Conservation (phyloP, 2,888 invertebrate species). For the Netelia virgata region DNA sequence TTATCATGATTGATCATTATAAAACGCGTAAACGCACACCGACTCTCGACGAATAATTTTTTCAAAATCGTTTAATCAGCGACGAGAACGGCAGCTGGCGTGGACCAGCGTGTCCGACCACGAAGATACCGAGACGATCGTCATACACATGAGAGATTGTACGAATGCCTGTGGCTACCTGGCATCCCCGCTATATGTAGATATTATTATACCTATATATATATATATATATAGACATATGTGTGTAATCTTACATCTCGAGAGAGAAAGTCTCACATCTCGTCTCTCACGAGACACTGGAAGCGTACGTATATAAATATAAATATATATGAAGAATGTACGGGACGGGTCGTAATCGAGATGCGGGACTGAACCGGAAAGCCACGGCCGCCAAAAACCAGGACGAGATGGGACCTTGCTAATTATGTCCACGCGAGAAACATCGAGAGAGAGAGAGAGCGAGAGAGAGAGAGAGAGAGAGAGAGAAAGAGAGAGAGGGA, state of each 20-base stretch:
- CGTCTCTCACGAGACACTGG: constrained; percentile 2
- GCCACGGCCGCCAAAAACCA: constrained; percentile 60
- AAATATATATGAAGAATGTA: constrained; percentile 25
- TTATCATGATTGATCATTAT: too few species aligned
- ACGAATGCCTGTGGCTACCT: not conserved
- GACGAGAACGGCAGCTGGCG: constrained; percentile 12
- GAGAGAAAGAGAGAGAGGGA: constrained; percentile 15
- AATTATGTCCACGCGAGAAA: constrained; percentile 18
- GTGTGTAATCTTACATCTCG: not conserved
- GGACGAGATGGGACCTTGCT: constrained; percentile 40
- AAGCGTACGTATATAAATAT: constrained; percentile 28
- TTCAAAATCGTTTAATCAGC: constrained; percentile 43
- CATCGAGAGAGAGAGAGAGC: constrained; percentile 14
- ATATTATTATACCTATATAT: not conserved
- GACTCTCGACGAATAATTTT: too few species aligned
- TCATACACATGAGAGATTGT: not conserved
- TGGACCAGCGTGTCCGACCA: constrained; percentile 29
- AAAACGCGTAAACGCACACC: too few species aligned
- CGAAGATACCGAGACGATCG: not conserved
- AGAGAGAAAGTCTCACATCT: constrained; percentile 14
- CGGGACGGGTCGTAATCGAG: constrained; percentile 32
- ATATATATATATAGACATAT: not conserved
- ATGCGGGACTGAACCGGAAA: constrained; percentile 45
- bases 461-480: constrained; percentile 8
- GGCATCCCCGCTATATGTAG: not conserved